phyloP scores from a whole-genome alignment of 2,113 vertebrate genomes.

The Sylvilagus bachmani region DNA sequence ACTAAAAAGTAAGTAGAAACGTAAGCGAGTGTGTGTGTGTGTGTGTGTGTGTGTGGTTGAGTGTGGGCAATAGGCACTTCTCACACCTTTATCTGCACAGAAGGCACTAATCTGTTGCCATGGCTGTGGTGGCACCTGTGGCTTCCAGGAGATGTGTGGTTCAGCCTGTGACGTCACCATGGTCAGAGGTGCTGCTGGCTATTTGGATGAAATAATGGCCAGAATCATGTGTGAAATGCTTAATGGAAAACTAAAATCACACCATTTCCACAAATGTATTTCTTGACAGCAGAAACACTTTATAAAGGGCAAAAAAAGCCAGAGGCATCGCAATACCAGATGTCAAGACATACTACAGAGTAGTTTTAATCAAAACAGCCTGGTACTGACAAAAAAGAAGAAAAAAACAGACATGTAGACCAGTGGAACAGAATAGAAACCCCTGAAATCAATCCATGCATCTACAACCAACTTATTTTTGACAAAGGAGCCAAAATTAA shows the following conservation, averaged over 20 bases:
- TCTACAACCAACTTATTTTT: no score
- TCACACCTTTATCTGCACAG: background rate
- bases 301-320: background rate
- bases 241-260: background rate
- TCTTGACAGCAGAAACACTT: slow-evolving; percentile 27
- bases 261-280: background rate
- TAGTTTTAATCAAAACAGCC: no score
- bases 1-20: background rate
- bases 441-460: no score
- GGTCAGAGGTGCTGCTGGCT: background rate
- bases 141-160: background rate
- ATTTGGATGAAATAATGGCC: background rate
- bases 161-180: background rate
- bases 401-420: no score
- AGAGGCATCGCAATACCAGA: no score
- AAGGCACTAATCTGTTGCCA: background rate
- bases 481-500: no score
- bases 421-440: no score
- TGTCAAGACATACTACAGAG: no score
- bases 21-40: no score
- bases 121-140: background rate
- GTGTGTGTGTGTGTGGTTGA: background rate
- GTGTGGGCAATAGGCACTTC: background rate
- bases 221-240: background rate
- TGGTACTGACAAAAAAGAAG: no score